Base-by-base conservation (phyloP, 2,888 invertebrate species). In the Horisme vitalbata region DNA sequence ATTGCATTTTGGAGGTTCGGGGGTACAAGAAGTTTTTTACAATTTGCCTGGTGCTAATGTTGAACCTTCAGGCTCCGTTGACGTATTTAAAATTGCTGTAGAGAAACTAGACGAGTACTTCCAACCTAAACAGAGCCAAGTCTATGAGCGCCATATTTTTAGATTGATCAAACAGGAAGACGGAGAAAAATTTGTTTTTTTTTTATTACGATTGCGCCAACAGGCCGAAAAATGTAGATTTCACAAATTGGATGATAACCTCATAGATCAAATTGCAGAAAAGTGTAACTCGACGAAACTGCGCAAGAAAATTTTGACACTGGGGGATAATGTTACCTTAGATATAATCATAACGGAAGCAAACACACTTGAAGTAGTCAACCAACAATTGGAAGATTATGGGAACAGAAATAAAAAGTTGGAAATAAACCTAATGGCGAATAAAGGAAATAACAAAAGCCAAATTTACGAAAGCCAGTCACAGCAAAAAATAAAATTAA, bases 181-280 rank as follows among this genome's bases (percentile, higher is more conserved):
- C 1, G 23, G 20, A n/a, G 34, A 34, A 14, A 34, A 23, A 21
- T 34, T 34, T 34, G 23, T 13, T 13, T 23, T 23, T 23, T 34
- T n/a, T 10, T 34, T 0, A 13, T 34, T n/a, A n/a, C n/a, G n/a
- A n/a, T n/a, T n/a, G n/a, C n/a, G n/a, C n/a, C n/a, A n/a, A 2
- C 10, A 23, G 5, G 13, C 13, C 3, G 10, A 20, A 8, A 34
- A 23, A 23, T 34, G 34, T n/a, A 11, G n/a, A 23, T 34, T 34
- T 23, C 5, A 21, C 4, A 34, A 23, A 13, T 5, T 4, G 13
- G 13, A 34, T n/a, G 34, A 34, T n/a, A 12, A 34, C 12, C 7
- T 34, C 2, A 23, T 34, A 2, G 34, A 34, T 4, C 34, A 34
- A 11, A 23, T 34, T 0, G 11, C 23, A 8, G 34, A 34, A 13